Evolutionary conservation across 2,888 invertebrate genomes (phyloP).

Genomic region (Chesias legatella): DNA sequence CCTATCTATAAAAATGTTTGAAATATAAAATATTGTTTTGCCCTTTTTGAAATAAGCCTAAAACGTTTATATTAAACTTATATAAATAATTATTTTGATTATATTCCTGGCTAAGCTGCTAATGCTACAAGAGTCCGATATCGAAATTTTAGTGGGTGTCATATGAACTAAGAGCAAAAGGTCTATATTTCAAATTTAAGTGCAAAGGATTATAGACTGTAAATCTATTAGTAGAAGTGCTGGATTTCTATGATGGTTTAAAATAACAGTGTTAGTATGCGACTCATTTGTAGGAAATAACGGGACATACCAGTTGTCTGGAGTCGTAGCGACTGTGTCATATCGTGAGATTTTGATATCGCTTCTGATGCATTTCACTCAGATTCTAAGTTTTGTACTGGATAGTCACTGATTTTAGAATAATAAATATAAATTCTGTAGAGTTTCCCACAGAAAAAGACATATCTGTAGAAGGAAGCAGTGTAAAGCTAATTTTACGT

Average conservation of each 20-base stretch:
- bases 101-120: not conserved
- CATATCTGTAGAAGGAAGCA: too few relatives aligned
- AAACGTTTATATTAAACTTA: too few relatives aligned
- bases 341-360: slow-evolving; percentile 13
- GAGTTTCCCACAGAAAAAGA: too few relatives aligned
- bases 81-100: too few relatives aligned
- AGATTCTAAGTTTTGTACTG: too few relatives aligned
- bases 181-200: not conserved
- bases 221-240: slow-evolving; percentile 1
- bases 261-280: slow-evolving; percentile 51
- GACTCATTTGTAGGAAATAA: slow-evolving; percentile 66
- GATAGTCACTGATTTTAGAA: too few relatives aligned
- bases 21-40: too few relatives aligned
- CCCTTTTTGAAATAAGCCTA: too few relatives aligned
- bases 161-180: not conserved
- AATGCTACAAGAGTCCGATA: slow-evolving; percentile 1
- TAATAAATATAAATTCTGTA: too few relatives aligned
- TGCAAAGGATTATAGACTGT: slow-evolving; percentile 9
- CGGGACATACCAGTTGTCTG: slow-evolving; percentile 61
- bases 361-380: slow-evolving; percentile 5
- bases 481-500: too few relatives aligned
- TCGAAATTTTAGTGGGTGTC: slow-evolving; percentile 6
- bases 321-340: slow-evolving; percentile 26
- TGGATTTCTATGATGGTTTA: slow-evolving; percentile 15
- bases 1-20: too few relatives aligned